Evolutionary conservation across 1,140 invertebrate genomes (phyloP), one percentile per base, ranked within the genome.

Genomic region (Cepaea nemoralis): DNA sequence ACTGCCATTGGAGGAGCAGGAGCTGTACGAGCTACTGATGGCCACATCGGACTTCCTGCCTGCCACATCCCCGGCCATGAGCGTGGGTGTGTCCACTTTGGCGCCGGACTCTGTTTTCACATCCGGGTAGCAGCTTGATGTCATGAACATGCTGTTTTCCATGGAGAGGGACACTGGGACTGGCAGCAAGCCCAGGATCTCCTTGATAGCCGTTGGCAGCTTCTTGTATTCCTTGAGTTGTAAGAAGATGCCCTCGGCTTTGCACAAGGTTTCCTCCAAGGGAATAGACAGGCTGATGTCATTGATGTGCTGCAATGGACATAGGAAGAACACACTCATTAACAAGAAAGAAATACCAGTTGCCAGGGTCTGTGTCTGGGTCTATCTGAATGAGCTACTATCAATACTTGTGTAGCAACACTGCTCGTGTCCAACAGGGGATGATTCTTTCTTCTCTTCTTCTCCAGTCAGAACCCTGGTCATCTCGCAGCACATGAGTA

Each of bases 211-310:
- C 10, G 77, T 74, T 2, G 90, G 88, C 33, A 91, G 77, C 48
- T 89, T 88, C 84, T 89, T 90, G 83, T 88, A 89, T 37, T 94
- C 93, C 42, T 93, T 93, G 0, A 98, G 93, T 90, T 98, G 96
- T 85, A 95, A 91, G 90, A 95, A 98, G 84, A 99, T 97, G 19
- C 95, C 95, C 91, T 98, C 97, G 0, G 97, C 97, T 86, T 94
- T 94, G 80, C 94, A 94, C 24, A 99, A 89, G 22, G 95, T 95
- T 84, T 94, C 93, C 66, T 95, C 94, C 24, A 98, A 92, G 85
- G 98, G 94, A 69, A 99, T 94, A 75, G 94, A 94, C 88, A 95
- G 94, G 35, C 96, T 96, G 73, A 98, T 92, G 89, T 98, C 97
- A 91, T 99, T 99, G 77, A 98, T 95, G 89, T 98, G 96, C 95